Evolutionary conservation across 2,113 vertebrate species (phyloP), one percentile per base, ranked within the genome.

Genomic region (Colossoma macropomum): DNA sequence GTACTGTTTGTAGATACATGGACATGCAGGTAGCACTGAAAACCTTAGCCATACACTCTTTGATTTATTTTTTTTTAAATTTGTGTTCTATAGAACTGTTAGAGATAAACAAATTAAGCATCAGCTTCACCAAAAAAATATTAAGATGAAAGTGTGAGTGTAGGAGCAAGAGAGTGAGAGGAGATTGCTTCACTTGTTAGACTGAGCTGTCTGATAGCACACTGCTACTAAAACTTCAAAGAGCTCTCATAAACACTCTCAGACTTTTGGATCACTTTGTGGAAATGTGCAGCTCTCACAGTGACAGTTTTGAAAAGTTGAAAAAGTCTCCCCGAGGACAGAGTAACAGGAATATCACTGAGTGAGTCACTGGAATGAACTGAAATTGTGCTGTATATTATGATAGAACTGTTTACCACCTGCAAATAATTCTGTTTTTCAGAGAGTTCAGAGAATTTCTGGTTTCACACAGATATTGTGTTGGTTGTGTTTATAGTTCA

Each of bases 221-320:
- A 25, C 45, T 45, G 70, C 70, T 89, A 83, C 80, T 60, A 62
- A 60, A 86, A 90, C 89, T 90, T 91, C 91, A 94, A 92, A 93
- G 90, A 28, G 27, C 84, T 83, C 54, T 86, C 83, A 62, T 72
- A 71, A 62, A 45, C 10, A 11, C 41, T 5, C 41, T 45, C 41
- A 45, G 41, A 63, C 34, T 68, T 50, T 65, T 74, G 13, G 34
- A 68, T 62, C 87, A 62, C 72, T 32, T 80, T 87, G 13, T 27
- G 56, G 75, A 60, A 21, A 73, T 66, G 23, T 70, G 59, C 68
- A 60, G 28, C 68, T 74, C 27, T 73, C 45, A 41, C 13, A 54
- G 30, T 74, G 68, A 78, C 54, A 65, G 80, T 80, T 66, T 75
- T 27, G 50, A 34, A 81, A 81, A 48, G 62, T 48, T 23, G 17